phyloP scores from a whole-genome alignment of 2,113 vertebrate species.

The Caranx ignobilis region DNA sequence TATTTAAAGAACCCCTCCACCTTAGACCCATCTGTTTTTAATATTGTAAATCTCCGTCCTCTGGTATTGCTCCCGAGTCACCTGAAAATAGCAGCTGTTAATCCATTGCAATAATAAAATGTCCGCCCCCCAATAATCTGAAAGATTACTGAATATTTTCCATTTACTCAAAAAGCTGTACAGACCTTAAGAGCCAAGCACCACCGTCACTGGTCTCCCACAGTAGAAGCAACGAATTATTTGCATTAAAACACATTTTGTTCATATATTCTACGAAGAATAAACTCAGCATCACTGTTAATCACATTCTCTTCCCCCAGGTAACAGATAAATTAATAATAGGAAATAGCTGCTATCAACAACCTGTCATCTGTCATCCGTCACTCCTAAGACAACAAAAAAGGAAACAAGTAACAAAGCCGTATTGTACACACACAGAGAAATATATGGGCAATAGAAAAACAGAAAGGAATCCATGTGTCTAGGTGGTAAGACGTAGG shows the following conservation, averaged over 20 bases:
- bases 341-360: background rate
- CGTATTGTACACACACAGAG: background rate
- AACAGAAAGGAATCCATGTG: background rate
- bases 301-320: slow-evolving; percentile 7
- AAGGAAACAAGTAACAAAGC: background rate
- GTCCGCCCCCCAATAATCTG: slow-evolving; percentile 13
- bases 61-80: slow-evolving; percentile 23
- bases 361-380: background rate
- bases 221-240: slow-evolving; percentile 6
- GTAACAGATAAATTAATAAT: background rate
- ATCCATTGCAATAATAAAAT: slow-evolving; percentile 38
- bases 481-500: background rate
- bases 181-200: background rate
- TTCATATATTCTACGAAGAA: slow-evolving; percentile 1
- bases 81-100: slow-evolving; percentile 34
- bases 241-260: slow-evolving; percentile 13
- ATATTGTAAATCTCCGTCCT: slow-evolving; percentile 45
- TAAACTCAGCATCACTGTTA: background rate
- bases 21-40: slow-evolving; percentile 32
- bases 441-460: background rate
- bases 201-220: background rate
- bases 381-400: background rate
- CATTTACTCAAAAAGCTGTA: slow-evolving; percentile 9
- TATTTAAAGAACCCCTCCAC: slow-evolving; percentile 43
- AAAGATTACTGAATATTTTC: slow-evolving; percentile 31